phyloP scores from a whole-genome alignment of 2,888 invertebrate genomes.

The Tethea ocularis region DNA sequence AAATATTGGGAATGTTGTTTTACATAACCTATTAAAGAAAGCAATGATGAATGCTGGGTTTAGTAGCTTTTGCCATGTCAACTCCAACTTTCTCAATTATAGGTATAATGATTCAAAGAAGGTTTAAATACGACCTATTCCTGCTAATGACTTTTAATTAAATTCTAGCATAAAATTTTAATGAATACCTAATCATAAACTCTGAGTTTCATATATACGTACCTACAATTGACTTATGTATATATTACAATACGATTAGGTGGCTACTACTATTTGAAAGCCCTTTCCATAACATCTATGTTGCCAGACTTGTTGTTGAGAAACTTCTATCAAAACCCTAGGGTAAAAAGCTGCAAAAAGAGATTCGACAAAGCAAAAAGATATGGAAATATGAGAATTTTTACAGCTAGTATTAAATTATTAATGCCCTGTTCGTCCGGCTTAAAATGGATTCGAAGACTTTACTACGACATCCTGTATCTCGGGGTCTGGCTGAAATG shows the following conservation, averaged over 20 bases:
- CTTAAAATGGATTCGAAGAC: constrained; percentile 36
- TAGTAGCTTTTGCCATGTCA: not conserved
- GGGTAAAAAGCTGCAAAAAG: too few relatives aligned
- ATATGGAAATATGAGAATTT: constrained; percentile 23
- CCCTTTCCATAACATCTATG: too few relatives aligned
- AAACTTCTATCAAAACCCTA: not conserved
- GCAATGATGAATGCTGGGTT: too few relatives aligned
- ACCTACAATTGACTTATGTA: too few relatives aligned
- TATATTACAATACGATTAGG: not conserved
- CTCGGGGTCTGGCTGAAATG: constrained; percentile 10
- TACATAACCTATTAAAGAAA: too few relatives aligned
- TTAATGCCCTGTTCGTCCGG: constrained; percentile 42
- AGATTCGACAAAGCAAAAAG: not conserved
- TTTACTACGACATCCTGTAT: constrained; percentile 44
- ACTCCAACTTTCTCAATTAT: not conserved
- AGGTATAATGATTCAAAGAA: not conserved
- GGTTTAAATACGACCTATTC: not conserved
- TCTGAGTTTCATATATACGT: not conserved
- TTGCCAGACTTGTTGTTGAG: not conserved
- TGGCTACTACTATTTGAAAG: too few relatives aligned
- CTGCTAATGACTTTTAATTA: not conserved
- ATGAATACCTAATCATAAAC: not conserved
- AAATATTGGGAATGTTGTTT: too few relatives aligned
- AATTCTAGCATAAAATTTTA: not conserved
- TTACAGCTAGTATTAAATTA: constrained; percentile 37